A percentile compares a stretch with the other conserved stretches of the same genome.
These are phyloP conservation scores for Anoura caudifer DNA, from an alignment of 2,113 vertebrate genomes.

Conservation along the genomic window DNA sequence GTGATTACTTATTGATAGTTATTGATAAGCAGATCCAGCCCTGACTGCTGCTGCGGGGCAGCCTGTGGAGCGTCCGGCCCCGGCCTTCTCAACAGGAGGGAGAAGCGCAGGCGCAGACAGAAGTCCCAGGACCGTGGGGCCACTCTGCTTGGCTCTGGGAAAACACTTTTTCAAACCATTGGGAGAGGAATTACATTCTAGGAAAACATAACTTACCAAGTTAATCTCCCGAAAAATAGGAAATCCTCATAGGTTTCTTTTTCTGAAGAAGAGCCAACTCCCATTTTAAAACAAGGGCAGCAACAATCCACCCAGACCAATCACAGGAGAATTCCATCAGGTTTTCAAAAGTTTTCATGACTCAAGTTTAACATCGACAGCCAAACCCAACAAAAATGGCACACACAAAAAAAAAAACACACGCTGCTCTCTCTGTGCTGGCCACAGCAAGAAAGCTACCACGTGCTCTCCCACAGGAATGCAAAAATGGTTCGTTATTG, in stretches of 20 bases:
- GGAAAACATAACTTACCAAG: neutral
- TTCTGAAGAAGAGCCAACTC: neutral
- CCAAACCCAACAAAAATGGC: neutral
- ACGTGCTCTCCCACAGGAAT: neutral
- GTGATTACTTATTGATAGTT: no score
- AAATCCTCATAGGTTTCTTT: neutral
- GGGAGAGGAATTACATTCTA: neutral
- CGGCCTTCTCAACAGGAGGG: neutral
- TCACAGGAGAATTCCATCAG: no score
- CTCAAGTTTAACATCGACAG: neutral
- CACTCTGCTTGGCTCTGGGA: neutral
- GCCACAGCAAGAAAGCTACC: fast-evolving
- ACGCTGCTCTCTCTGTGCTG: fast-evolving
- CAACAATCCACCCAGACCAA: fast-evolving
- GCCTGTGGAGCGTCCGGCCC: no score
- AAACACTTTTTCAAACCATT: neutral
- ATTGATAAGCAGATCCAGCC: neutral
- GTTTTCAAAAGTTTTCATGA: neutral
- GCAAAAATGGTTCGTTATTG: neutral
- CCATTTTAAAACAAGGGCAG: fast-evolving
- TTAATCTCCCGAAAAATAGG: neutral
- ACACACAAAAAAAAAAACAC: neutral
- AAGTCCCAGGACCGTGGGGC: fast-evolving
- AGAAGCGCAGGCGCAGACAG: fast-evolving
- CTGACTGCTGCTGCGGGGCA: fast-evolving